Evolutionary conservation across 2,888 invertebrate genomes (phyloP).

Genomic region (Molorchus minor): DNA sequence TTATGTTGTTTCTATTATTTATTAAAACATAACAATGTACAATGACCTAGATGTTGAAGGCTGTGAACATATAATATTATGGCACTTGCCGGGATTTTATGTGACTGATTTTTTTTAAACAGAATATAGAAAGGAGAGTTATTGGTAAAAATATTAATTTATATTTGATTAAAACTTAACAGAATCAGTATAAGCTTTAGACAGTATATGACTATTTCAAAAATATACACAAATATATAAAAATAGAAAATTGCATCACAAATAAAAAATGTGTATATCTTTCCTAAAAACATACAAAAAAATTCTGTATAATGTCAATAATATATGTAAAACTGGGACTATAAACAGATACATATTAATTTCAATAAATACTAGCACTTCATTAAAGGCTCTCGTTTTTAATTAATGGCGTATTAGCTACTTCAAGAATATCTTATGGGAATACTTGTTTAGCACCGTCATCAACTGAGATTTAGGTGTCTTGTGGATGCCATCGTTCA

Average conservation of each 20-base stretch:
- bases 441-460: slow-evolving; percentile 92
- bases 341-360: slow-evolving; percentile 16
- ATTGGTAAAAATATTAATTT: slow-evolving; percentile 11
- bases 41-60: background rate
- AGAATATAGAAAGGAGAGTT: background rate
- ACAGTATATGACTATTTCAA: background rate
- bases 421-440: slow-evolving; percentile 93
- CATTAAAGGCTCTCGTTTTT: slow-evolving; percentile 52
- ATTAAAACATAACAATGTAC: slow-evolving; percentile 22
- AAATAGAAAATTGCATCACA: slow-evolving; percentile 16
- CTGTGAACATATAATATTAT: no score
- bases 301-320: slow-evolving; percentile 33
- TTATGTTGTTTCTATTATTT: slow-evolving; percentile 5
- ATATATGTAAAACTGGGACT: slow-evolving; percentile 27
- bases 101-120: no score
- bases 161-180: slow-evolving; percentile 12
- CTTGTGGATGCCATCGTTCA: slow-evolving; percentile 81
- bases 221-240: slow-evolving; percentile 22
- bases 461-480: slow-evolving; percentile 82
- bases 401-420: slow-evolving; percentile 81
- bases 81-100: no score
- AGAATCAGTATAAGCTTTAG: slow-evolving; percentile 14
- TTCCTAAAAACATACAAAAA: slow-evolving; percentile 25
- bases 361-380: slow-evolving; percentile 7
- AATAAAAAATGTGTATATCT: slow-evolving; percentile 21